Evolutionary conservation across 2,113 vertebrate species (phyloP), one percentile per base, ranked within the genome.

Genomic region (Ellobius talpinus): DNA sequence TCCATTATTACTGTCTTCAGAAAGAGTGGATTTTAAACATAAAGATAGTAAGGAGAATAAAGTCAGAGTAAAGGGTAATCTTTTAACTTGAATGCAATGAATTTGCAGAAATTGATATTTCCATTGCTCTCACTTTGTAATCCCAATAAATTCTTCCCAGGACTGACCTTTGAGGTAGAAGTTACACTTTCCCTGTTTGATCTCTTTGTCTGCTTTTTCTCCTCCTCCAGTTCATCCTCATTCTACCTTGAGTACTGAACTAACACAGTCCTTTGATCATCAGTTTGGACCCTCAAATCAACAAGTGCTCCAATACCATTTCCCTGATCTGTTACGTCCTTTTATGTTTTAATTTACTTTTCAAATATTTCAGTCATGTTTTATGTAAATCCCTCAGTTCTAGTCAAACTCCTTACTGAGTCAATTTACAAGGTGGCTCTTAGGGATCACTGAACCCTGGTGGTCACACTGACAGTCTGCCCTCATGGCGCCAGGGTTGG

Each of bases 81-180:
- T 76, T 87, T 93, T 26, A 88, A 93, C 31, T 42, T 42, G 26
- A 82, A 92, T 65, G 29, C 42, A 86, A 50, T 89, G 86, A 85
- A 84, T 58, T 94, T 78, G 82, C 7, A 36, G 39, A 68, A 79
- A 81, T 78, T 78, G 14, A 39, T 12, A 31, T 93, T 92, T 78
- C 87, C 14, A 70, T 42, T 63, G 8, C 70, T 91, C 33, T 85
- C 42, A 24, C 66, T 94, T 93, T 65, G 39, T 3, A 66, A 45
- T 33, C 1, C 36, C 11, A 73, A 9, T 88, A 58, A 68, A 87
- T 26, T 73, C 66, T 89, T 63, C 23, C 39, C 52, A 2, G n/a
- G 50, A 82, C 29, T 76, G 39, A 12, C 23, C 68, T 23, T 61
- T 73, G 4, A 45, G 23, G 65, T 63, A 85, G 42, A 68, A 52